These are phyloP conservation scores for Choristoneura rosaceana DNA, from an alignment of 2,888 invertebrate genomes.

Conservation along the genomic window DNA sequence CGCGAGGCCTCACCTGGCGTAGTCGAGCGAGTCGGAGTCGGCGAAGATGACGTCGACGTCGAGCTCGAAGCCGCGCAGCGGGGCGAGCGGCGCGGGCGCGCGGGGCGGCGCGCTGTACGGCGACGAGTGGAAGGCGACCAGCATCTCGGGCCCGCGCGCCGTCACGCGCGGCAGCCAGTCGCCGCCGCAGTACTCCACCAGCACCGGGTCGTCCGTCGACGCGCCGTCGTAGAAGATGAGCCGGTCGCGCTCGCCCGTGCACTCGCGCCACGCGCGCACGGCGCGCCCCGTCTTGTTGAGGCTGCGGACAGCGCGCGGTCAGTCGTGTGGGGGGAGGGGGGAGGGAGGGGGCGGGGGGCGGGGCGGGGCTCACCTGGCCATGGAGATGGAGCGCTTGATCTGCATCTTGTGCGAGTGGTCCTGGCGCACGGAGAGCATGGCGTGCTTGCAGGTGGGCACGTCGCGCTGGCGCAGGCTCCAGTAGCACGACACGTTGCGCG, in stretches of 20 bases:
- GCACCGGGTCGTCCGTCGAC: conserved; percentile 92
- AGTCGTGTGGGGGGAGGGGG: background rate
- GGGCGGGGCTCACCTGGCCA: conserved; percentile 81
- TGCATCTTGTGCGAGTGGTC: conserved; percentile 90
- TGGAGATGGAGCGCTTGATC: conserved; percentile 87
- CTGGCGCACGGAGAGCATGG: conserved; percentile 94
- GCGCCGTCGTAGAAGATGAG: conserved; percentile 95
- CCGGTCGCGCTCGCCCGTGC: conserved; percentile 92
- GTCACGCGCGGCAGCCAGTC: conserved; percentile 92
- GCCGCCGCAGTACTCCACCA: conserved; percentile 95
- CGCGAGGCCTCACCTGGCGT: conserved; percentile 82
- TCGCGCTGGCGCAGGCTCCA: conserved; percentile 94
- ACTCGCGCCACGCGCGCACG: conserved; percentile 93
- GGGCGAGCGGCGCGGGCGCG: conserved; percentile 84
- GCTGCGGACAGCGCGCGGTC: conserved; percentile 70
- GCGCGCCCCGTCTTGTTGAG: conserved; percentile 90
- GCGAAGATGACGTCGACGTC: conserved; percentile 94
- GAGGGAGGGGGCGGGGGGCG: background rate
- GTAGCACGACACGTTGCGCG: conserved; percentile 94
- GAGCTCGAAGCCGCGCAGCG: conserved; percentile 92
- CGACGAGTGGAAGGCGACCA: conserved; percentile 95
- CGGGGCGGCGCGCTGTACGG: conserved; percentile 92
- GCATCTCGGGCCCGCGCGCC: conserved; percentile 91
- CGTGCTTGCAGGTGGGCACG: conserved; percentile 95
- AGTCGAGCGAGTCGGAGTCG: conserved; percentile 94